These are phyloP conservation scores for Drosophila neonasuta DNA, from an alignment of 2,888 invertebrate genomes.

Conservation along the genomic window DNA sequence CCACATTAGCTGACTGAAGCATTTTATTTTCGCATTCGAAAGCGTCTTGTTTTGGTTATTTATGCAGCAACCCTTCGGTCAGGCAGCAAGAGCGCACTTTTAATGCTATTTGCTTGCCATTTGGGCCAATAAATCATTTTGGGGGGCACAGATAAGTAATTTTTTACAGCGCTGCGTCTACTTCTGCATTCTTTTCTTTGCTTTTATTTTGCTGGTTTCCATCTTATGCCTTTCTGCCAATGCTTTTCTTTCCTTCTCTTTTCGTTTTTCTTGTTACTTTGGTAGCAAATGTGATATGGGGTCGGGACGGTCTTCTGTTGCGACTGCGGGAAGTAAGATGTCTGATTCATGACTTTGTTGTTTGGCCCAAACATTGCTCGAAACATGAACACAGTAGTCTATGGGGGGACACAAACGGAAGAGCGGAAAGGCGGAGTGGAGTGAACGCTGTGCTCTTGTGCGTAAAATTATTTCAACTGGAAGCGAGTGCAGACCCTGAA, in stretches of 20 bases:
- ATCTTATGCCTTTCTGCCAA: constrained; percentile 27
- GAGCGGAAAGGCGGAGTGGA: neutral
- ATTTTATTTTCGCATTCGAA: constrained; percentile 53
- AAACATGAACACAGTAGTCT: constrained; percentile 36
- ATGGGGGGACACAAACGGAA: neutral
- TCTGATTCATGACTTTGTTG: constrained; percentile 72
- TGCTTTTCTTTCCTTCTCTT: constrained; percentile 20
- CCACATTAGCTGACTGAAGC: constrained; percentile 29
- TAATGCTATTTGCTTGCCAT: constrained; percentile 77
- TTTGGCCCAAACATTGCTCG: constrained; percentile 50
- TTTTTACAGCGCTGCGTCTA: constrained; percentile 53
- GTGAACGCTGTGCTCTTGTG: constrained; percentile 49
- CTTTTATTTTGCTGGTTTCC: constrained; percentile 18
- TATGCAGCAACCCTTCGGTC: constrained; percentile 68
- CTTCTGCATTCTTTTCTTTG: constrained; percentile 43
- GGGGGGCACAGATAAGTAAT: constrained; percentile 72
- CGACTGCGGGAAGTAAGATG: constrained; percentile 36
- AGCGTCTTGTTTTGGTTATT: constrained; percentile 57
- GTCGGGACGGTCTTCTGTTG: constrained; percentile 35
- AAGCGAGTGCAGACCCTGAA: constrained; percentile 27
- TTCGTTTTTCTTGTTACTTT: constrained; percentile 17
- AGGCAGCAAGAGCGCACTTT: constrained; percentile 59
- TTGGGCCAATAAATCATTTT: constrained; percentile 77
- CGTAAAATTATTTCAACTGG: constrained; percentile 65
- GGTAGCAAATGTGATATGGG: constrained; percentile 53